Evolutionary conservation across 2,797 vertebrate species (phyloP).

Genomic region (Melanotaenia trifasciata): DNA sequence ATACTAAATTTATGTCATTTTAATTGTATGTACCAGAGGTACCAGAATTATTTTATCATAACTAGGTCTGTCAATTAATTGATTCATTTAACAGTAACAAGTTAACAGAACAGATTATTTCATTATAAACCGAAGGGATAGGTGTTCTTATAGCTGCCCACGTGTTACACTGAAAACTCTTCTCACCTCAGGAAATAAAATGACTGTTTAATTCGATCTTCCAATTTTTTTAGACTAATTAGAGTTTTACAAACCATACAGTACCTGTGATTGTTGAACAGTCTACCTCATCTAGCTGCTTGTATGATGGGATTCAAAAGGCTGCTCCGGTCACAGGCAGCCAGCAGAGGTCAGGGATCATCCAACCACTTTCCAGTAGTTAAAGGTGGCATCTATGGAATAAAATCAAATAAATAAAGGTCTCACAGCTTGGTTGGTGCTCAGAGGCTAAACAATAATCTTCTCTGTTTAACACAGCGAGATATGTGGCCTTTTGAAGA

Average conservation of each 20-base stretch:
- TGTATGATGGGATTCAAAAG: not conserved
- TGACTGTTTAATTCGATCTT: no score
- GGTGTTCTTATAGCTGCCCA: not conserved
- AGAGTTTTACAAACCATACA: not conserved
- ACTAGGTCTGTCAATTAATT: no score
- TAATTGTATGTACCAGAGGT: not conserved
- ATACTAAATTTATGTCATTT: not conserved
- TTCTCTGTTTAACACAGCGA: not conserved
- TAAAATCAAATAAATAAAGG: no score
- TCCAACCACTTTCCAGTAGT: not conserved
- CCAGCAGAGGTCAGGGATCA: slow-evolving; percentile 9
- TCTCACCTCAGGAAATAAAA: no score
- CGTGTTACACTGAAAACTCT: no score
- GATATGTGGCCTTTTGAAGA: not conserved
- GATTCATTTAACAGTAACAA: not conserved
- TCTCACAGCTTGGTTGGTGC: no score
- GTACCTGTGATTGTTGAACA: not conserved
- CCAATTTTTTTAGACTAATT: not conserved
- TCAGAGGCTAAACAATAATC: no score
- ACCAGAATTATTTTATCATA: not conserved
- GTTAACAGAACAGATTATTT: not conserved
- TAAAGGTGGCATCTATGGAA: not conserved
- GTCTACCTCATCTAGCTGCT: not conserved
- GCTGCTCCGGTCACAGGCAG: slow-evolving; percentile 5
- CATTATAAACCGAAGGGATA: not conserved